Conservation (phyloP, 2,113 vertebrate species). For the Actenoides hombroni region DNA sequence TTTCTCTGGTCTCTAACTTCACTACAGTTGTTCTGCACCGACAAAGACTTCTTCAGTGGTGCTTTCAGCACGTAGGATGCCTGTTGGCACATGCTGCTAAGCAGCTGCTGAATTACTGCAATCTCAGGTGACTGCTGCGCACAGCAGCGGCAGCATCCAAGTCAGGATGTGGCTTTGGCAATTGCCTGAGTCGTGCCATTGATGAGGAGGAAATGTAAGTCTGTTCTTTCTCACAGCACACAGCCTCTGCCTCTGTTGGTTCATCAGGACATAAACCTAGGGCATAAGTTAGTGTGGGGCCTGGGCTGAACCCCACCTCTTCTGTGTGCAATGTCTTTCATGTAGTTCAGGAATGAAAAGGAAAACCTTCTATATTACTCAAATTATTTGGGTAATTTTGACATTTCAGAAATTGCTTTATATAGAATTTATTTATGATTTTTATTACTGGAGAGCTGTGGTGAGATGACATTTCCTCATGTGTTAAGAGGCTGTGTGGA, state of each 20-base stretch:
- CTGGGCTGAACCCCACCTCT: neutral
- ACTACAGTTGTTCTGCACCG: neutral
- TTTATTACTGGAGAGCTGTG: neutral
- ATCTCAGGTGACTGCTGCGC: neutral
- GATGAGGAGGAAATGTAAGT: neutral
- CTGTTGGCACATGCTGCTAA: neutral
- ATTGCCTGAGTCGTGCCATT: neutral
- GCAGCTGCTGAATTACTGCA: conserved; percentile 3
- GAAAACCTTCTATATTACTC: neutral
- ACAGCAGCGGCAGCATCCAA: neutral
- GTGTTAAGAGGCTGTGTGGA: neutral
- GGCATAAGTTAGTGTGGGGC: neutral
- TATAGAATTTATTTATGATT: neutral
- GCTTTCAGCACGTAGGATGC: neutral
- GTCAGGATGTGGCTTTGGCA: neutral
- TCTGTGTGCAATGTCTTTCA: neutral
- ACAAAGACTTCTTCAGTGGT: neutral
- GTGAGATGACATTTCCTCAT: neutral
- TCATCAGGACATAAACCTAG: neutral
- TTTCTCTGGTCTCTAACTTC: neutral
- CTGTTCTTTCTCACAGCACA: neutral
- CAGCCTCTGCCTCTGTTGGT: neutral
- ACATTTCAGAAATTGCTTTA: neutral
- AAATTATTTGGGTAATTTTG: neutral
- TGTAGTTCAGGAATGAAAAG: neutral